A percentile compares a stretch with the other conserved stretches of the same genome.
phyloP scores from a whole-genome alignment of 2,797 vertebrate genomes.

The Lycodopsis pacificus region DNA sequence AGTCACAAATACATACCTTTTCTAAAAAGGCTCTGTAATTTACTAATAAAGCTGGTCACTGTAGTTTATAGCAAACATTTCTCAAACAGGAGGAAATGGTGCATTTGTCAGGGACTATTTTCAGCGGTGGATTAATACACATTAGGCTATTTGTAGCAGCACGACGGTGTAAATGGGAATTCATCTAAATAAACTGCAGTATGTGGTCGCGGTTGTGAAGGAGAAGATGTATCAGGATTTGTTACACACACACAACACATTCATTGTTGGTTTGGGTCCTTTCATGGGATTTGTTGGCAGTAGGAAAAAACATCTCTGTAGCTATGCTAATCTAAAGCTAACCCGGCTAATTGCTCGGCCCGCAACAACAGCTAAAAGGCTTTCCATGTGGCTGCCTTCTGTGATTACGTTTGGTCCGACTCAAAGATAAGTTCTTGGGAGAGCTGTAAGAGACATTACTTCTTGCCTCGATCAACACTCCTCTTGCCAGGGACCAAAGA shows the following conservation, averaged over 20 bases:
- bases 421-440: not conserved
- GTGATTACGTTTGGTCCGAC: not conserved
- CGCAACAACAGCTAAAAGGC: not conserved
- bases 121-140: not conserved
- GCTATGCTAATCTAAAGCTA: not conserved
- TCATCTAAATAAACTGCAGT: not conserved
- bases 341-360: not conserved
- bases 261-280: not conserved
- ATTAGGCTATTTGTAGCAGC: not conserved
- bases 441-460: not conserved
- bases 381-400: not conserved
- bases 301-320: not conserved
- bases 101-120: not conserved
- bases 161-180: rapidly evolving
- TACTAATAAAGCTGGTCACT: not conserved
- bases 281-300: not conserved
- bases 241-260: not conserved
- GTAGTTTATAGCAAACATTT: not conserved
- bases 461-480: not conserved
- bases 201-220: not conserved
- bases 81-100: not conserved
- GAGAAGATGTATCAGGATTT: not conserved
- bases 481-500: not conserved
- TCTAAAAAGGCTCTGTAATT: not conserved
- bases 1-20: too few species aligned